These are phyloP conservation scores for Galago senegalensis DNA, from an alignment of 2,797 vertebrate species.

Conservation along the genomic window DNA sequence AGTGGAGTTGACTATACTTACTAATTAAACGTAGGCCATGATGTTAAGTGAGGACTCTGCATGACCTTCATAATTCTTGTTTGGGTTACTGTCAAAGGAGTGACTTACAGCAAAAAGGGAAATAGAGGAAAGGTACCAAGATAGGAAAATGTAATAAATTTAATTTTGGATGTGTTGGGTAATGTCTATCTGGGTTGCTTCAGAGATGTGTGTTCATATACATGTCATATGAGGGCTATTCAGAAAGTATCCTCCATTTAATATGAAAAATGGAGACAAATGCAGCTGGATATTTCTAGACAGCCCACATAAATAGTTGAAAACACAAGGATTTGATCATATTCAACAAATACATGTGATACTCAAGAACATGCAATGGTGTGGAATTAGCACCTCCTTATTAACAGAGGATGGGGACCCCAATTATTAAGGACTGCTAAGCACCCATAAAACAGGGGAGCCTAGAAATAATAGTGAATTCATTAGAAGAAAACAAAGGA, in stretches of 20 bases:
- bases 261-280: no score
- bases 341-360: neutral
- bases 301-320: neutral
- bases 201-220: neutral
- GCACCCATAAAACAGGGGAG: neutral
- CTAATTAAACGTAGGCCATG: neutral
- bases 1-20: neutral
- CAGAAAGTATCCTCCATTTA: no score
- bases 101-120: neutral
- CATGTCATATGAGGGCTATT: no score
- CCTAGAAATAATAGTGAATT: neutral
- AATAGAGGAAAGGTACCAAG: neutral
- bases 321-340: neutral
- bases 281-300: no score
- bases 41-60: neutral
- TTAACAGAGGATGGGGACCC: neutral
- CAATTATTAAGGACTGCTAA: neutral
- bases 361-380: neutral
- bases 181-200: neutral
- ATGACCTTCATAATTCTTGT: neutral
- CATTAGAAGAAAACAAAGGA: neutral
- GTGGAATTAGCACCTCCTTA: neutral
- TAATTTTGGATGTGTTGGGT: neutral
- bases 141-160: neutral
- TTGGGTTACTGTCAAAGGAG: neutral